Base-by-base conservation (phyloP, 2,113 vertebrate genomes). In the Malurus alboscapulatus region DNA sequence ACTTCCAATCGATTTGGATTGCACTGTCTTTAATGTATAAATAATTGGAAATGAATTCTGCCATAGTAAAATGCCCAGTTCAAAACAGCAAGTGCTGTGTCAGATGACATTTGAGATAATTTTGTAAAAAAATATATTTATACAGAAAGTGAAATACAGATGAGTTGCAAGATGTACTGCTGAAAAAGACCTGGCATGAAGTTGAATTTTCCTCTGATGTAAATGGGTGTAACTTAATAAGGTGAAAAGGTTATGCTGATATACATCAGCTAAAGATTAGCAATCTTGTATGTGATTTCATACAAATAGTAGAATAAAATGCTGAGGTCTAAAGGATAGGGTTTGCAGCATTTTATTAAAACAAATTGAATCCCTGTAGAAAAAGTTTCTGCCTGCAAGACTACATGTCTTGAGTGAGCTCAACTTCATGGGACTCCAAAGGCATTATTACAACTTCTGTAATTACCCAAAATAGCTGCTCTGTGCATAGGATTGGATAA, bases 391-490 rank as follows among this genome's bases (percentile, higher is more conserved):
- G 66, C 66, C 62, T 74, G 36, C 34, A 42, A 77, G 65, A 40
- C 42, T 65, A 4, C 1, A 0, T 38, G 36, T 81, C 54, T 91
- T 54, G 47, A 82, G 73, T 27, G 36, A 90, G 66, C 74, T 91
- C 54, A 84, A 7, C 55, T 93, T 78, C 45, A 15, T 54, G 62
- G 45, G 68, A 45, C 90, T 92, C 48, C 59, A 67, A 66, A 87
- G 87, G 71, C 79, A 30, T 92, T 78, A 83, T 85, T 95, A 92
- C 36, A 91, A 57, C 77, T 84, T 88, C 44, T 79, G 54, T 93
- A 84, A 93, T 94, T 93, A 85, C 50, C 90, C 75, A 69, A 12
- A 92, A 84, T 82, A 94, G 55, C 78, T 80, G 65, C 45, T 91
- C 66, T 79, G 54, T 78, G 38, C 40, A 14, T 74, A 20, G 87